phyloP scores from a whole-genome alignment of 2,888 invertebrate species.

The Euphydryas editha region DNA sequence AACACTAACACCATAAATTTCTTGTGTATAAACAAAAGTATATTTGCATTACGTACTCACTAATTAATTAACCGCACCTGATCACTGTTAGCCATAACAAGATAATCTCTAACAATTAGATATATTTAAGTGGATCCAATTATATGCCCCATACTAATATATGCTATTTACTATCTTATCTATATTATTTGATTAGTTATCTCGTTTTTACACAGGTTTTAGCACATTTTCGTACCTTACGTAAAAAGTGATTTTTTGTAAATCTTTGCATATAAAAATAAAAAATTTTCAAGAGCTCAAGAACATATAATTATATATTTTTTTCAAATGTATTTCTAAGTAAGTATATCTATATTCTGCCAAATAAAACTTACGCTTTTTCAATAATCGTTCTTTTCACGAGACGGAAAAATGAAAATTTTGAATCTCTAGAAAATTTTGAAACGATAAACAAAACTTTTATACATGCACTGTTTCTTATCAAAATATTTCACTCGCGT shows the following conservation, averaged over 20 bases:
- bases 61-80: slow-evolving; percentile 30
- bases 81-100: slow-evolving; percentile 11
- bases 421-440: not conserved
- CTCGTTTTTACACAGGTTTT: too few relatives aligned
- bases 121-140: slow-evolving; percentile 7
- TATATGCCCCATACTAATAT: too few relatives aligned
- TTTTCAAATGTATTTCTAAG: too few relatives aligned
- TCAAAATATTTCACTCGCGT: not conserved
- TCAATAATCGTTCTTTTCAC: not conserved
- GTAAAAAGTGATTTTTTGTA: too few relatives aligned
- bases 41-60: slow-evolving; percentile 18
- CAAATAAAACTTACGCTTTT: too few relatives aligned
- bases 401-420: not conserved
- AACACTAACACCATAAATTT: slow-evolving; percentile 26
- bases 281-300: too few relatives aligned
- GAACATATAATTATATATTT: too few relatives aligned
- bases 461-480: not conserved
- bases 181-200: too few relatives aligned
- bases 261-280: too few relatives aligned
- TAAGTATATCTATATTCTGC: too few relatives aligned
- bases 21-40: slow-evolving; percentile 21
- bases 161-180: too few relatives aligned
- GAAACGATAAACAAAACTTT: not conserved
- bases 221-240: too few relatives aligned
- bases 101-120: slow-evolving; percentile 18